Evolutionary conservation across 1,140 invertebrate genomes (phyloP), one percentile per base, ranked within the genome.

Genomic region (Campodea augens): DNA sequence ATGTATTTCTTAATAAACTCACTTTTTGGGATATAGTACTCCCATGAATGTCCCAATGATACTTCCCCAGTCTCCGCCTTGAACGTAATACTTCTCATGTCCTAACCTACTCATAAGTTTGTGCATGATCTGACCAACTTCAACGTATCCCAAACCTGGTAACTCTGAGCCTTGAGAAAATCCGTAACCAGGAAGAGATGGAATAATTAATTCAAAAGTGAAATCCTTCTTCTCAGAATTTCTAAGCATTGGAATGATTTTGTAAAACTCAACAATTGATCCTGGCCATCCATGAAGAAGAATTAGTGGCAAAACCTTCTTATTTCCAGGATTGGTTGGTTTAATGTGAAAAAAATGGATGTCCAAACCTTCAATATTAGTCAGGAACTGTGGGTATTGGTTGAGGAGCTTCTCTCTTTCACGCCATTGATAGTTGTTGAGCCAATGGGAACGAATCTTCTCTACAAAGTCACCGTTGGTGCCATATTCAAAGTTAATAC

Each of bases 21-120:
- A 32, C 68, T 61, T 61, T 19, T 83, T 63, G 0, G 81, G 80
- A 54, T 72, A 87, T 0, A 85, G 46, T 1, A 63, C 63, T 4
- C 74, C 75, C 57, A 90, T 62, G 27, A 10, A 52, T 0, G 62
- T 49, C 0, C 63, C 70, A 37, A 87, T 72, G 0, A 70, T 4
- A 1, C 72, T 56, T 1, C 84, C 83, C 81, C 79, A 70, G 55
- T 93, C 88, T 10, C 86, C 86, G 4, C 86, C 86, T 60, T 92
- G 88, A 0, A 79, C 60, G 44, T 85, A 78, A 58, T 75, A 95
- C 54, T 77, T 74, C 1, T 78, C 54, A 55, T 73, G 71, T 0
- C 82, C 81, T 1, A 93, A 63, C 38, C 81, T 68, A 2, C 67
- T 53, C 89, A 93, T 92, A 12, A 95, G 62, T 57, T 81, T 86